phyloP scores from a whole-genome alignment of 2,888 invertebrate species.

The Megamerina dolium region DNA sequence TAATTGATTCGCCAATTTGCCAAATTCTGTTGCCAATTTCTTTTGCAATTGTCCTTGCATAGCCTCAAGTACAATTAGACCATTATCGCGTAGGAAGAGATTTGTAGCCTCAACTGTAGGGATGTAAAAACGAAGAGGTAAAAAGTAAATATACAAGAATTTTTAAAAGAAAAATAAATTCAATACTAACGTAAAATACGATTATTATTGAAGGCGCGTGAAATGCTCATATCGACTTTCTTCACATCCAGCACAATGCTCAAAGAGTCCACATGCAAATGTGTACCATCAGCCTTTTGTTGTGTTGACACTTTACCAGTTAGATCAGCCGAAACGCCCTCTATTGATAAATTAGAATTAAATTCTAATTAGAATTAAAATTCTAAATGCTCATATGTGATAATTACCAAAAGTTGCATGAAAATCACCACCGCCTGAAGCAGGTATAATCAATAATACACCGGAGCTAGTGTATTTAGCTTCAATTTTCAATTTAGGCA shows the following conservation, averaged over 20 bases:
- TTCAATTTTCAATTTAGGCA: conserved; percentile 61
- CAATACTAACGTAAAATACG: conserved; percentile 59
- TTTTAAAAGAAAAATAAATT: conserved; percentile 1
- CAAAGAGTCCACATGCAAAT: conserved; percentile 58
- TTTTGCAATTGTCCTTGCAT: conserved; percentile 64
- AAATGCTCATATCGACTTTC: conserved; percentile 59
- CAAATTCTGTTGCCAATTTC: conserved; percentile 59
- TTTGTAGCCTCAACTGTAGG: conserved; percentile 65
- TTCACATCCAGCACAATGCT: conserved; percentile 58
- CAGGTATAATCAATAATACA: conserved; percentile 63
- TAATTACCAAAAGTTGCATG: conserved; percentile 56
- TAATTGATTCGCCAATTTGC: conserved; percentile 60
- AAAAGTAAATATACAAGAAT: neutral
- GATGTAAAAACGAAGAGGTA: conserved; percentile 1
- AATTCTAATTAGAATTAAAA: no score
- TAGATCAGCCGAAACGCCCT: conserved; percentile 56
- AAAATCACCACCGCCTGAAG: conserved; percentile 65
- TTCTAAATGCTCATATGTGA: neutral
- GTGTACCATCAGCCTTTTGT: conserved; percentile 50
- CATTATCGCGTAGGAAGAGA: conserved; percentile 63
- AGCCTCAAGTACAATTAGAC: conserved; percentile 61
- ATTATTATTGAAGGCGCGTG: conserved; percentile 63
- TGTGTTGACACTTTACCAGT: conserved; percentile 55
- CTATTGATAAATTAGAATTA: conserved; percentile 38
- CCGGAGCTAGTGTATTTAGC: conserved; percentile 65